Percentiles rank a stretch among this genome's conserved stretches.
Conservation (phyloP, 35 echinoderm and acorn worm species). For the Eucidaris tribuloides region DNA sequence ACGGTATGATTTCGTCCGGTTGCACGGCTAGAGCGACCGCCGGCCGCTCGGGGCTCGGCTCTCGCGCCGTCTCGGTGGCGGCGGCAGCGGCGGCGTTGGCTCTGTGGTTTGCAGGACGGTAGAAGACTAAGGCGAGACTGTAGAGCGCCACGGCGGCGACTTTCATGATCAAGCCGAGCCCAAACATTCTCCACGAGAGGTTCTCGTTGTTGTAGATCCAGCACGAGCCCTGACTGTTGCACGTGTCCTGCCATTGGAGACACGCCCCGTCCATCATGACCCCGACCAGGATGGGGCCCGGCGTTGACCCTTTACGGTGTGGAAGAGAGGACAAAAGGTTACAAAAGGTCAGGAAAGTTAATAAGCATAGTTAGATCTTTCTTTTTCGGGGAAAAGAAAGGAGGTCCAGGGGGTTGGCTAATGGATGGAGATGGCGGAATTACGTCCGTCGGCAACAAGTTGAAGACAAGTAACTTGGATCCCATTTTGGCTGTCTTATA, state of each 20-base stretch:
- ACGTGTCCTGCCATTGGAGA: conserved; percentile 23
- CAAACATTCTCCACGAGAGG: conserved; percentile 17
- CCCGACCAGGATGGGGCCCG: conserved; percentile 30
- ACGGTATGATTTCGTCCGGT: not conserved
- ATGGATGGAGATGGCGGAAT: too few species aligned
- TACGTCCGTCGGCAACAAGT: too few species aligned
- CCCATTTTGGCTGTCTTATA: too few species aligned
- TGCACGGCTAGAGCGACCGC: not conserved
- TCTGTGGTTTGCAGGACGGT: not conserved
- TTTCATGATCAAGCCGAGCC: conserved; percentile 25
- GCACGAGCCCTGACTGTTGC: conserved; percentile 13
- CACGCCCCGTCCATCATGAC: conserved; percentile 34
- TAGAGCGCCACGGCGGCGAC: not conserved
- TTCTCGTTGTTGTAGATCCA: conserved; percentile 44
- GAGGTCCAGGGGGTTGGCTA: too few species aligned
- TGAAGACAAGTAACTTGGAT: too few species aligned
- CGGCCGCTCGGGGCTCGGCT: not conserved
- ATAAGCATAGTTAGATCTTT: too few species aligned
- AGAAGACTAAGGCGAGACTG: conserved; percentile 1
- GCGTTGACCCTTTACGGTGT: not conserved
- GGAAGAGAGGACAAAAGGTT: too few species aligned
- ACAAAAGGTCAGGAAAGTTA: too few species aligned
- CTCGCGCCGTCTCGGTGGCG: not conserved
- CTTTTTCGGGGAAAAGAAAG: too few species aligned
- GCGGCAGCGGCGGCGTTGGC: not conserved